These are phyloP conservation scores for Sphenopsis melanotis DNA, from an alignment of 2,797 vertebrate species.

Conservation along the genomic window DNA sequence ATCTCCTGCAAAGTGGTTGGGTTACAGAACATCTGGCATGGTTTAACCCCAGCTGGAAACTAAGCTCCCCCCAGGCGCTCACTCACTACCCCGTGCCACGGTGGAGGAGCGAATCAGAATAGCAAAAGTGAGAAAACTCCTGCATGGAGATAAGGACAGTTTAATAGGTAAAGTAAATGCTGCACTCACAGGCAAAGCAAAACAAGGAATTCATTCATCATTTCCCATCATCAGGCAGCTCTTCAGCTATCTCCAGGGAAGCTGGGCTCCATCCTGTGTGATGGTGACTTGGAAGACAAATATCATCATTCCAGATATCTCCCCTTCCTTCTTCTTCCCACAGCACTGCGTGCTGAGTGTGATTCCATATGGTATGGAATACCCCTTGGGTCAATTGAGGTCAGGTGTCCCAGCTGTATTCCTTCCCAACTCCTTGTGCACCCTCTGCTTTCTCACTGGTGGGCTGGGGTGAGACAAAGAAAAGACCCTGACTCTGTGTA, in stretches of 20 bases:
- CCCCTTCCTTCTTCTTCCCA: not conserved
- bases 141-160: not conserved
- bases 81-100: accelerated
- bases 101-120: not conserved
- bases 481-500: not conserved
- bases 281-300: not conserved
- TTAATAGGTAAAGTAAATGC: not conserved
- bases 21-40: not conserved
- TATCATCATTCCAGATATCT: not conserved
- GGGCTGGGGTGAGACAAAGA: not conserved
- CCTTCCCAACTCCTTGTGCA: not conserved
- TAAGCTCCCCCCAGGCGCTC: accelerated
- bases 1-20: not conserved
- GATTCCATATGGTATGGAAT: not conserved
- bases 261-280: accelerated
- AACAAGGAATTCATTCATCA: not conserved
- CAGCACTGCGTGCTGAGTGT: not conserved
- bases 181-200: not conserved
- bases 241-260: not conserved
- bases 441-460: not conserved
- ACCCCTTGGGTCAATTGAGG: not conserved
- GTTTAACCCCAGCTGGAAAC: not conserved
- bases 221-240: too few species aligned
- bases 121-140: not conserved
- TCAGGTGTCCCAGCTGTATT: not conserved